These are phyloP conservation scores for Dasysyrphus albostriatus DNA, from an alignment of 2,888 invertebrate genomes.

Conservation along the genomic window DNA sequence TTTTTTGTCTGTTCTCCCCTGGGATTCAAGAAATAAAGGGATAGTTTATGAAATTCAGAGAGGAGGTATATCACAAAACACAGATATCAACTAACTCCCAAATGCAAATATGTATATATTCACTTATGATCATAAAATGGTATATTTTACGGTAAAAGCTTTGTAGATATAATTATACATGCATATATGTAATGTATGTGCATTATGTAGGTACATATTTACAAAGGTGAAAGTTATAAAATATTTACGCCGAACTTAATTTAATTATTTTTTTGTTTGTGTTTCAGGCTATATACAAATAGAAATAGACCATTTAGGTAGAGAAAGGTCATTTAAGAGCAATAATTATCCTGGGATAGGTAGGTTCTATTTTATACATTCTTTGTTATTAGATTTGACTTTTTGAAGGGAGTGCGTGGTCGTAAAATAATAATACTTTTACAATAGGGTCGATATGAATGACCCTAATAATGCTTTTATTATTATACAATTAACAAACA, in stretches of 20 bases:
- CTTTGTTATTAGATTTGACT: background rate
- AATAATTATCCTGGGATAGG: conserved; percentile 15
- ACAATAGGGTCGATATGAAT: background rate
- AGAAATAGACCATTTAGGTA: background rate
- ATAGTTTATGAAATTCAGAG: background rate
- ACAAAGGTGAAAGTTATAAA: background rate
- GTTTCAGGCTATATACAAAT: background rate
- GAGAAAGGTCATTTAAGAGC: background rate
- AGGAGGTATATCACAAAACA: background rate
- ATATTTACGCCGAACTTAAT: background rate
- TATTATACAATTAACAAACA: background rate
- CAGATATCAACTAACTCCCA: background rate
- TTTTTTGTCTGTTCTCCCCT: background rate
- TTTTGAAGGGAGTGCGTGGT: background rate
- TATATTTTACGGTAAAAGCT: background rate
- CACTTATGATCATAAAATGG: background rate
- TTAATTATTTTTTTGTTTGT: background rate
- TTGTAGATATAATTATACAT: no score
- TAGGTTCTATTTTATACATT: background rate
- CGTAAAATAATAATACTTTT: background rate
- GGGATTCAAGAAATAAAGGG: background rate
- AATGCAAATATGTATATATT: background rate
- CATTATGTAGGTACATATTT: no score
- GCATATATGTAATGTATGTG: no score
- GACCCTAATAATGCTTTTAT: background rate